Conservation (phyloP, 2,888 invertebrate genomes). For the Andrena camellia region DNA sequence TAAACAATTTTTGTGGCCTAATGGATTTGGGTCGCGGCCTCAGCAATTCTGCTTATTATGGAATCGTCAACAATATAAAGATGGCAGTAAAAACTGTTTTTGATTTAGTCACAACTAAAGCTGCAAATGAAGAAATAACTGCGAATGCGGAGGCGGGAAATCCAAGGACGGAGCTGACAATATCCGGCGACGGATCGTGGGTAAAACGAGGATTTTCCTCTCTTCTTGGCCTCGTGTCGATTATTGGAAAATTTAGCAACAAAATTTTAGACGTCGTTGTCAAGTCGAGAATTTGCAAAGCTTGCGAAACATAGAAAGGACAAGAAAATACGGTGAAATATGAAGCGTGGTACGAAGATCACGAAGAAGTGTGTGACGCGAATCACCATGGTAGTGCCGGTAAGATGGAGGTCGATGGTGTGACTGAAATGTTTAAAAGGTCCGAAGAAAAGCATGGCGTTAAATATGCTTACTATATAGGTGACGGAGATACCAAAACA, state of each 20-base stretch:
- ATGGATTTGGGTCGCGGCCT: neutral
- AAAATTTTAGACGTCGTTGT: conserved; percentile 8
- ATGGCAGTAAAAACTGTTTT: neutral
- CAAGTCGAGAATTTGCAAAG: neutral
- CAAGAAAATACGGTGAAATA: neutral
- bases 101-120: neutral
- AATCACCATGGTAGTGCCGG: conserved; percentile 3
- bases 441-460: neutral
- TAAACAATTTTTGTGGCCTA: neutral
- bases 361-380: neutral
- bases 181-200: neutral
- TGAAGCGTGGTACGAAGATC: neutral
- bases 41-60: neutral
- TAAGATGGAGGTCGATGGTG: conserved; percentile 7
- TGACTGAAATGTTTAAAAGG: conserved; percentile 2
- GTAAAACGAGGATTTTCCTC: neutral
- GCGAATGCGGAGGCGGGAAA: neutral
- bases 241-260: neutral
- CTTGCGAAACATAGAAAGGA: neutral
- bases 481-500: neutral
- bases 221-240: neutral
- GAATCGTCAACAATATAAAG: neutral
- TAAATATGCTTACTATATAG: neutral
- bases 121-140: neutral
- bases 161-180: neutral